Evolutionary conservation across 2,888 invertebrate species (phyloP).

Genomic region (Oscheius onirici): DNA sequence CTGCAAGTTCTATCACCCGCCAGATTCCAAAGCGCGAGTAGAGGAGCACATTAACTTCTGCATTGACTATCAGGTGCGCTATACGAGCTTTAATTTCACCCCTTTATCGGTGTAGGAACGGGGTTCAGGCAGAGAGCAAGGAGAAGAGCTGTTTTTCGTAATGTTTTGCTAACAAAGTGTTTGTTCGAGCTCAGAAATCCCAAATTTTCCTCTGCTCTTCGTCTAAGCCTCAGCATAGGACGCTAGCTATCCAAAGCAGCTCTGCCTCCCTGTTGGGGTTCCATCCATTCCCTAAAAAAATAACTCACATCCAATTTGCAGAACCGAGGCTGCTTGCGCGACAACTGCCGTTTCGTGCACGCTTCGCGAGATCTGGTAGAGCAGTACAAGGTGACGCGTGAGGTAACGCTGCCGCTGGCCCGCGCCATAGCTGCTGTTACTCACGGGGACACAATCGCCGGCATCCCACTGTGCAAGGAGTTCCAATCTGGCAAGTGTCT

Average conservation of each 20-base stretch:
- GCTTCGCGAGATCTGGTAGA: slow-evolving; percentile 81
- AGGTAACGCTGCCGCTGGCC: slow-evolving; percentile 77
- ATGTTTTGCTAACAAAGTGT: too few relatives aligned
- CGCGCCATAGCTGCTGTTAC: slow-evolving; percentile 72
- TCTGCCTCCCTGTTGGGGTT: too few relatives aligned
- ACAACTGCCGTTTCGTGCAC: slow-evolving; percentile 77
- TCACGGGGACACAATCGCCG: slow-evolving; percentile 68
- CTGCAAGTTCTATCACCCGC: slow-evolving; percentile 76
- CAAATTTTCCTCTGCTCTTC: too few relatives aligned
- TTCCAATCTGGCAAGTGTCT: slow-evolving; percentile 68
- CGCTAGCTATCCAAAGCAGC: too few relatives aligned
- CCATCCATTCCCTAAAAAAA: not conserved
- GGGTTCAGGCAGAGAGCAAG: too few relatives aligned
- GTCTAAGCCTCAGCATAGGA: too few relatives aligned
- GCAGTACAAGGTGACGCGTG: slow-evolving; percentile 80
- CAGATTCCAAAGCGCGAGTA: slow-evolving; percentile 58
- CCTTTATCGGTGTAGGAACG: too few relatives aligned
- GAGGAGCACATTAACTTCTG: slow-evolving; percentile 74
- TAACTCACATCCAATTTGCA: slow-evolving; percentile 41
- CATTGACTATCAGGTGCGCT: slow-evolving; percentile 76
- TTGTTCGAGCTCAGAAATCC: too few relatives aligned
- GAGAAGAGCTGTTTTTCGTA: too few relatives aligned
- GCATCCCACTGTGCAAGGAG: slow-evolving; percentile 71
- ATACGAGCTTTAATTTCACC: not conserved
- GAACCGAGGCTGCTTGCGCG: slow-evolving; percentile 81